Evolutionary conservation across 2,888 invertebrate genomes (phyloP).

Genomic region (Eupelmus urozonus): DNA sequence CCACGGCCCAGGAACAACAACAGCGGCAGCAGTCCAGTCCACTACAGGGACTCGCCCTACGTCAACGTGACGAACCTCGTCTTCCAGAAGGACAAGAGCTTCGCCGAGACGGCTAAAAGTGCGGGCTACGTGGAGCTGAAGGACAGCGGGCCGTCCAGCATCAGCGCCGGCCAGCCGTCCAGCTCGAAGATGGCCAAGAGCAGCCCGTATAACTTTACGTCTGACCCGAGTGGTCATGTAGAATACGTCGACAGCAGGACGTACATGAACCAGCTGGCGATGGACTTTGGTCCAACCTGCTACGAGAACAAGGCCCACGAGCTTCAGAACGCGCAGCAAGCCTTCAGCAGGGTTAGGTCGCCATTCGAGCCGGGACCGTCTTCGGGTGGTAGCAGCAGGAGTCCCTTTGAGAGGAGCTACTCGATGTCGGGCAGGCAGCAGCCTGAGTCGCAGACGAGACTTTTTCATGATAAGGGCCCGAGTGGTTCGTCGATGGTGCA

Average conservation of each 20-base stretch:
- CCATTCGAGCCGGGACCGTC: slow-evolving; percentile 63
- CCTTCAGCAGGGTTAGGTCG: slow-evolving; percentile 61
- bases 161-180: slow-evolving; percentile 27
- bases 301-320: slow-evolving; percentile 66
- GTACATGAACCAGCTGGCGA: slow-evolving; percentile 63
- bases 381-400: slow-evolving; percentile 12
- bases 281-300: slow-evolving; percentile 65
- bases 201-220: slow-evolving; percentile 72
- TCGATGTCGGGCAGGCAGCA: slow-evolving; percentile 67
- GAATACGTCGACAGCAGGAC: slow-evolving; percentile 71
- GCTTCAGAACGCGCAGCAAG: slow-evolving; percentile 44
- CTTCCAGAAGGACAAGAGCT: slow-evolving; percentile 73
- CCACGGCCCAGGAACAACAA: slow-evolving; percentile 76
- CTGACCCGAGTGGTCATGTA: slow-evolving; percentile 74
- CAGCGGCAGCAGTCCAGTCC: slow-evolving; percentile 64
- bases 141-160: slow-evolving; percentile 61
- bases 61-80: slow-evolving; percentile 72
- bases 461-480: slow-evolving; percentile 44
- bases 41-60: slow-evolving; percentile 71
- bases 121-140: slow-evolving; percentile 73
- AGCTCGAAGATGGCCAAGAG: slow-evolving; percentile 65
- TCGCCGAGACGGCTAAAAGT: slow-evolving; percentile 68
- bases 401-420: slow-evolving; percentile 68
- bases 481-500: slow-evolving; percentile 18
- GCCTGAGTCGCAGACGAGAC: slow-evolving; percentile 54